Percentiles rank a stretch among this genome's conserved stretches.
These are phyloP conservation scores for Rhinolophus sinicus DNA, from an alignment of 2,113 vertebrate species.

Conservation along the genomic window DNA sequence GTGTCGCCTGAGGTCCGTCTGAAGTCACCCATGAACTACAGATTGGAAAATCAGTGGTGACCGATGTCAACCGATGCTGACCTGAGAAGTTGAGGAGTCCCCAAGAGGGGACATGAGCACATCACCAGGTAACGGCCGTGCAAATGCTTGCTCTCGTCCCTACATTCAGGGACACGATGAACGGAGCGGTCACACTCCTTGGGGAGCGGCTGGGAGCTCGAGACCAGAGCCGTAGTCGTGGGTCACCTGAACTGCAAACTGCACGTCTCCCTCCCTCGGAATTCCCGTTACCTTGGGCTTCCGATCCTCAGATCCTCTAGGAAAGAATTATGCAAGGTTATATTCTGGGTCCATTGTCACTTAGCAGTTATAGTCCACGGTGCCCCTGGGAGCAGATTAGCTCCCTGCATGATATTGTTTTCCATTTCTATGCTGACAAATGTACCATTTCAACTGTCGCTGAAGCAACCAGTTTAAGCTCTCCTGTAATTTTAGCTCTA, in stretches of 20 bases:
- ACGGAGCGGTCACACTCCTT: not conserved
- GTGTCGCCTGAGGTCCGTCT: not conserved
- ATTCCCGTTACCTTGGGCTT: constrained; percentile 22
- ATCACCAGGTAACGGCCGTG: not conserved
- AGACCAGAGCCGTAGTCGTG: not conserved
- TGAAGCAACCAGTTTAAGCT: constrained; percentile 65
- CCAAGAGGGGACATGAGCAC: no score
- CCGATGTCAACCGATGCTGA: not conserved
- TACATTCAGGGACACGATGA: not conserved
- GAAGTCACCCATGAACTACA: not conserved
- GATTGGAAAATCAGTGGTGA: not conserved
- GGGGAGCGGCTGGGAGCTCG: not conserved
- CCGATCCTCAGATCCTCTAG: not conserved
- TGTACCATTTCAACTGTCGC: constrained; percentile 64
- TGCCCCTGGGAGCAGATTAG: constrained; percentile 67
- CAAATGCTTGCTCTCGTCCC: not conserved
- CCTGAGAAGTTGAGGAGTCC: not conserved
- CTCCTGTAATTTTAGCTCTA: constrained; percentile 60
- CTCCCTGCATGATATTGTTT: constrained; percentile 53
- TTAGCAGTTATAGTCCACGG: constrained; percentile 64
- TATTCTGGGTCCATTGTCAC: constrained; percentile 66
- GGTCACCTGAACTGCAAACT: not conserved
- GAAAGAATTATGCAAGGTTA: constrained; percentile 60
- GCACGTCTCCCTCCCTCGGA: not conserved
- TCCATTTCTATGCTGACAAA: constrained; percentile 73